Evolutionary conservation across 2,888 invertebrate species (phyloP).

Genomic region (Oscheius sp.): DNA sequence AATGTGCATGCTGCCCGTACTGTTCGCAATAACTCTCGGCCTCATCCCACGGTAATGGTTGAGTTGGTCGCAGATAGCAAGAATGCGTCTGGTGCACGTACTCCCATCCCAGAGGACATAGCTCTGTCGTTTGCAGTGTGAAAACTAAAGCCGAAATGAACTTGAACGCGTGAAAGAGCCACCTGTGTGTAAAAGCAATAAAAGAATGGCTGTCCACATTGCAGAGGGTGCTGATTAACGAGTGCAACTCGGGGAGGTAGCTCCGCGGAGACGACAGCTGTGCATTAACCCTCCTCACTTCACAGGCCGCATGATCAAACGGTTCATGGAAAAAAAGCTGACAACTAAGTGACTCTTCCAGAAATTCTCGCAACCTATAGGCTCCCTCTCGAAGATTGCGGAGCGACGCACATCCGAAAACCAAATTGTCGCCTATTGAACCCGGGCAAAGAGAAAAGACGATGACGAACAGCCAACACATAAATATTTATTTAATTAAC

Average conservation of each 20-base stretch:
- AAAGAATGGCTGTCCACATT: slow-evolving; percentile 26
- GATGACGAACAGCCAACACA: slow-evolving; percentile 14
- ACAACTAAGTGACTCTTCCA: slow-evolving; percentile 6
- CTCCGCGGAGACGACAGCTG: slow-evolving; percentile 20
- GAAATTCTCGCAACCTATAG: slow-evolving; percentile 2
- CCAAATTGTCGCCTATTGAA: slow-evolving; percentile 25
- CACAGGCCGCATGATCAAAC: slow-evolving; percentile 24
- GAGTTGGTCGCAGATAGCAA: slow-evolving; percentile 15
- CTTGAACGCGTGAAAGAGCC: neutral
- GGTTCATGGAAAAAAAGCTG: slow-evolving; percentile 26
- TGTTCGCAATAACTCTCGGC: slow-evolving; percentile 3
- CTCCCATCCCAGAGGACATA: slow-evolving; percentile 18
- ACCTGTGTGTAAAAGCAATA: slow-evolving; percentile 6
- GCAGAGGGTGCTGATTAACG: slow-evolving; percentile 23
- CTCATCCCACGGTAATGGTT: slow-evolving; percentile 20
- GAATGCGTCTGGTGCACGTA: slow-evolving; percentile 24
- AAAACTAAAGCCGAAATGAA: neutral
- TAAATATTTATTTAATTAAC: slow-evolving; percentile 34
- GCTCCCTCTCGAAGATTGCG: too few species aligned
- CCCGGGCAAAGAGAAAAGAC: slow-evolving; percentile 5
- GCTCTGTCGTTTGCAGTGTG: neutral
- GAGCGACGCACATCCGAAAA: slow-evolving; percentile 20
- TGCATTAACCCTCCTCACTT: neutral
- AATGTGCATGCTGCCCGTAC: neutral
- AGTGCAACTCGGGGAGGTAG: slow-evolving; percentile 15